Percentiles rank a stretch among this genome's conserved stretches.
Evolutionary conservation across 2,888 invertebrate species (phyloP).

Genomic region (Peribatodes rhomboidaria): DNA sequence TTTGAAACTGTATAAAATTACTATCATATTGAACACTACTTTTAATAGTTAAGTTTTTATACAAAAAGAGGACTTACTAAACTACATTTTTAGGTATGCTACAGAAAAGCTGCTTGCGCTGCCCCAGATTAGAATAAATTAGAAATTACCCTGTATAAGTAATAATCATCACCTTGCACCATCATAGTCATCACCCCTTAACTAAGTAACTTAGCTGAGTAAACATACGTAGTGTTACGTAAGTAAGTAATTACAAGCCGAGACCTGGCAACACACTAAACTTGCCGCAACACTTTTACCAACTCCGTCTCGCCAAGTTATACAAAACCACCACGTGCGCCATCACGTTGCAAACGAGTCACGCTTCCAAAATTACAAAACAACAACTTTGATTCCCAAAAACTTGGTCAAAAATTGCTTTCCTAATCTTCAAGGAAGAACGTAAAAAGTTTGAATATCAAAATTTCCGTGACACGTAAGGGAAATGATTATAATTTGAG

Average conservation of each 20-base stretch:
- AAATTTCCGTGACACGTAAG: constrained; percentile 36
- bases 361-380: constrained; percentile 39
- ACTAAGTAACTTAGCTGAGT: too few relatives aligned
- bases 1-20: too few relatives aligned
- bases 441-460: constrained; percentile 42
- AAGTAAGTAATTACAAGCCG: not conserved
- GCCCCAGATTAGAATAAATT: too few relatives aligned
- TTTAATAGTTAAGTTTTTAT: too few relatives aligned
- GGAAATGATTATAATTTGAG: constrained; percentile 29
- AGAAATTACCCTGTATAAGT: too few relatives aligned
- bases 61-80: too few relatives aligned
- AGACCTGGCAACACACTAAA: not conserved
- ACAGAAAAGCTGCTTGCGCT: too few relatives aligned
- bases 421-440: constrained; percentile 30
- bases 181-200: too few relatives aligned
- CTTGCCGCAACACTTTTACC: not conserved
- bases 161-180: too few relatives aligned
- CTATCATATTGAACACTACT: too few relatives aligned
- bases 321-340: constrained; percentile 14
- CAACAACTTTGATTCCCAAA: constrained; percentile 35
- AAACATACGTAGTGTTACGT: too few relatives aligned
- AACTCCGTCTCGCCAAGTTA: not conserved
- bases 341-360: constrained; percentile 28
- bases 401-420: constrained; percentile 42
- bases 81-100: too few relatives aligned